Conservation (phyloP, 2,888 invertebrate species). For the Euphydryas editha region DNA sequence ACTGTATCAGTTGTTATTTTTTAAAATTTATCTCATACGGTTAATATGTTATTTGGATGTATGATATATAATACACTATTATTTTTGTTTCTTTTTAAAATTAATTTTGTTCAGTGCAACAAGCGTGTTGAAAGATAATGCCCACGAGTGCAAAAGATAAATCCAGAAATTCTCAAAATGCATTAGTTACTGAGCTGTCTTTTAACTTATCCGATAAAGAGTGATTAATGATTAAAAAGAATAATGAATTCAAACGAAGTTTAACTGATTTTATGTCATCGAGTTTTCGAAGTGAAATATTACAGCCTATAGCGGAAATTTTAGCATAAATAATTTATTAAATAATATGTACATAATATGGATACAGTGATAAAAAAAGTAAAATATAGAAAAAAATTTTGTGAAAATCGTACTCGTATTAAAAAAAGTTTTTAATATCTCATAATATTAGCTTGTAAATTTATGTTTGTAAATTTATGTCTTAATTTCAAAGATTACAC, state of each 20-base stretch:
- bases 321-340: constrained; percentile 2
- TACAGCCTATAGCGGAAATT: not conserved
- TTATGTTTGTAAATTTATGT: too few species aligned
- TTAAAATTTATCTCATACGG: too few species aligned
- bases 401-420: too few species aligned
- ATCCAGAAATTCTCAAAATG: constrained; percentile 16
- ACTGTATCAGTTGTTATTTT: too few species aligned
- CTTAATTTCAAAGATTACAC: too few species aligned
- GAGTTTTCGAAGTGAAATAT: not conserved
- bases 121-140: constrained; percentile 3
- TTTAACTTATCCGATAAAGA: constrained; percentile 22
- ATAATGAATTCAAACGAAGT: constrained; percentile 15
- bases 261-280: constrained; percentile 1
- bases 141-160: constrained; percentile 11
- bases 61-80: not conserved
- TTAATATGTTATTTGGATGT: too few species aligned
- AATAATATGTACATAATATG: constrained; percentile 1
- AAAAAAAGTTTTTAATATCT: too few species aligned
- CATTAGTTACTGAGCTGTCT: constrained; percentile 17
- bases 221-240: constrained; percentile 22
- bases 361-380: too few species aligned
- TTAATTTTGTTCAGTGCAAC: not conserved
- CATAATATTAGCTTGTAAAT: too few species aligned
- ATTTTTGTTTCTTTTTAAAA: not conserved
- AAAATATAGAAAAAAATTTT: too few species aligned